Evolutionary conservation across 2,113 vertebrate genomes (phyloP), one percentile per base, ranked within the genome.

Genomic region (Ptilorrhoa leucosticta): DNA sequence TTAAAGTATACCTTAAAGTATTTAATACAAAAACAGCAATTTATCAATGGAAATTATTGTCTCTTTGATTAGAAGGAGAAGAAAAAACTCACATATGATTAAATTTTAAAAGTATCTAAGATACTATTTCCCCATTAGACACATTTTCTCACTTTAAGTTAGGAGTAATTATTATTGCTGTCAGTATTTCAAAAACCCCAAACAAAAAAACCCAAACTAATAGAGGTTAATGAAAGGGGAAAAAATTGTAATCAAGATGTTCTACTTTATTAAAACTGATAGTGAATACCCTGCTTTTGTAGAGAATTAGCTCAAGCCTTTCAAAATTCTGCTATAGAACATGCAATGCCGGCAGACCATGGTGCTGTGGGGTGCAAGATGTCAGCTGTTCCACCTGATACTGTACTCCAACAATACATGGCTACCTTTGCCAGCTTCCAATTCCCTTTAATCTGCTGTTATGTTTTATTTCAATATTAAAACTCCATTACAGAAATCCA

Each of bases 321-420:
- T 85, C 24, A 81, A 72, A 91, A 89, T n/a, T 44, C 40, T 83
- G 81, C 56, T 58, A 42, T 35, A 92, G 24, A 95, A 75, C 40
- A 69, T 8, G 24, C 23, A 83, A 21, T 57, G 17, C 54, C 42
- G n/a, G 20, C 28, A 79, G 64, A 89, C 37, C 8, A 5, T 18
- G 9, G 23, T 42, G n/a, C 26, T 92, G 60, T 35, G 2, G 0
- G 1, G 11, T 40, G n/a, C 0, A 2, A 20, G 6, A 35, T 39
- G 30, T 68, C 71, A 94, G 33, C 35, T 71, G 18, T n/a, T 91
- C 13, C 37, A 63, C n/a, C 33, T 51, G 35, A 79, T 22, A 56
- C 22, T 68, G 19, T 44, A 81, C 42, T 89, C 86, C 60, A 69
- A 16, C 44, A 94, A 57, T 42, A 84, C 58, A 71, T 1, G 1